These are phyloP conservation scores for Drosophila grimshawi DNA, from an alignment of 1,140 invertebrate species.

Conservation along the genomic window DNA sequence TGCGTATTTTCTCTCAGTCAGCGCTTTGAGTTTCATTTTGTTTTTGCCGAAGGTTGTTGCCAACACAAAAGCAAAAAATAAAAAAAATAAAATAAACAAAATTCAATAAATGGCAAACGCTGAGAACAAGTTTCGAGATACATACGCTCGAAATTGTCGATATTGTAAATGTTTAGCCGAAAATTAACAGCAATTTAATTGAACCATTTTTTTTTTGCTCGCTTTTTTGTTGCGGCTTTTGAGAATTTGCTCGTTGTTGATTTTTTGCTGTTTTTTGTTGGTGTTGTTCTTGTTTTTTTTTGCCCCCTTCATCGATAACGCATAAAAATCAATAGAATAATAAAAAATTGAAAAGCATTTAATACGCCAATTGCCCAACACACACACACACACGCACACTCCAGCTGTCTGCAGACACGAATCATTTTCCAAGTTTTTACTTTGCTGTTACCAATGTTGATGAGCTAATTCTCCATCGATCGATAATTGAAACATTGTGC, in stretches of 20 bases:
- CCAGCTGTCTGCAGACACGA: conserved; percentile 22
- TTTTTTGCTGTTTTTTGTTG: too few relatives aligned
- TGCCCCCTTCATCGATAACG: conserved; percentile 32
- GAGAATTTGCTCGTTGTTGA: conserved; percentile 26
- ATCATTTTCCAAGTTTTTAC: neutral
- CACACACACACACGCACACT: neutral
- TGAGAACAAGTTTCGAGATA: conserved; percentile 63
- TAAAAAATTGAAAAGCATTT: conserved; percentile 76
- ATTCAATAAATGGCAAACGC: conserved; percentile 58
- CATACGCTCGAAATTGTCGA: conserved; percentile 37
- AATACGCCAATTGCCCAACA: conserved; percentile 49
- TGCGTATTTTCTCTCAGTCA: conserved; percentile 23
- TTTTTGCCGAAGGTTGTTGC: conserved; percentile 41
- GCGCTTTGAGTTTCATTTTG: conserved; percentile 25
- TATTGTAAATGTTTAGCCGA: conserved; percentile 77
- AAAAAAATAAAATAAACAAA: conserved; percentile 27
- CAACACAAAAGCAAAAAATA: conserved; percentile 45
- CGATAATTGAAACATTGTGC: conserved; percentile 41
- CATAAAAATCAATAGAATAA: conserved; percentile 73
- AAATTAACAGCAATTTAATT: conserved; percentile 79
- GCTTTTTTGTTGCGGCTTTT: conserved; percentile 32
- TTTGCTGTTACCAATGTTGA: conserved; percentile 13
- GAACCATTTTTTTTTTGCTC: conserved; percentile 45
- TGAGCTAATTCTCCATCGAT: conserved; percentile 38
- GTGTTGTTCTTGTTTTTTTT: neutral